These are phyloP conservation scores for Potorous gilbertii DNA, from an alignment of 2,797 vertebrate species.

Conservation along the genomic window DNA sequence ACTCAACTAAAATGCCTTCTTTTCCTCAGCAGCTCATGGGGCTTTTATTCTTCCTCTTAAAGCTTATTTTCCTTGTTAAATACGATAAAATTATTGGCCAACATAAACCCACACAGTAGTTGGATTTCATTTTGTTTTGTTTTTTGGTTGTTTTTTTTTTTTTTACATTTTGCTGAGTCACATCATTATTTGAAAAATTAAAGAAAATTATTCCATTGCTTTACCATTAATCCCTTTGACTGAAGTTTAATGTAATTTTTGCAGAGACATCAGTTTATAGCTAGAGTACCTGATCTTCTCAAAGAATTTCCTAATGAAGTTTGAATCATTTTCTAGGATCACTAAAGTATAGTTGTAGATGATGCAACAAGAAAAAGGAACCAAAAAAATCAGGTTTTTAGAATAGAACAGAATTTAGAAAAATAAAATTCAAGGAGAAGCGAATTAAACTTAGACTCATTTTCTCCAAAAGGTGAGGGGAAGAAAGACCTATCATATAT, in stretches of 20 bases:
- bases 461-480: neutral
- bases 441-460: neutral
- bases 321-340: constrained; percentile 9
- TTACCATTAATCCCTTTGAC: neutral
- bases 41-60: neutral
- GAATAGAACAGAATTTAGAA: neutral
- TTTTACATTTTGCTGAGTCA: neutral
- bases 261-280: neutral
- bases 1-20: neutral
- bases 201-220: neutral
- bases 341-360: constrained; percentile 11
- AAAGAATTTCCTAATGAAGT: neutral
- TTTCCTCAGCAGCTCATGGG: neutral
- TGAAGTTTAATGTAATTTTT: neutral
- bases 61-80: neutral
- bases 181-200: neutral
- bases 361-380: neutral
- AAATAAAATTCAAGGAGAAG: constrained; percentile 29
- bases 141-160: neutral
- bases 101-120: neutral
- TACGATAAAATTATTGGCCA: neutral
- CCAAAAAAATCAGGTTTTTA: neutral
- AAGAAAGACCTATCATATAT: neutral
- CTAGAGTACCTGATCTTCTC: neutral
- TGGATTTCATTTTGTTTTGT: neutral